phyloP scores from a whole-genome alignment of 1,140 invertebrate genomes.

The Aphaenogaster floridana region DNA sequence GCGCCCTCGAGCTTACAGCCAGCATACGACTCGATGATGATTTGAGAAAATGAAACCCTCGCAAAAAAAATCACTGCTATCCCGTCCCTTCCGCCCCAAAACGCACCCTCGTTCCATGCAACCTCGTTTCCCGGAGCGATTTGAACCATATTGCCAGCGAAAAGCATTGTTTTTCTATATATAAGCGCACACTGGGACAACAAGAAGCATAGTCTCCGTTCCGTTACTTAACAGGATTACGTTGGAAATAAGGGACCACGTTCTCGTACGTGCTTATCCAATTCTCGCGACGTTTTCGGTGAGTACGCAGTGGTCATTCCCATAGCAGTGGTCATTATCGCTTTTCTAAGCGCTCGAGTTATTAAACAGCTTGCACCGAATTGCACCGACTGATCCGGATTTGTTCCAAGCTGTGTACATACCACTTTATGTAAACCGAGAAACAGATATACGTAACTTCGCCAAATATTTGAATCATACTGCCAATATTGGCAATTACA shows the following conservation, averaged over 20 bases:
- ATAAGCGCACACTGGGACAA: not conserved
- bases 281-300: constrained; percentile 17
- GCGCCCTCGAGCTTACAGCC: not conserved
- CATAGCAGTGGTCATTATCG: constrained; percentile 22
- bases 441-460: not conserved
- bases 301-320: not conserved
- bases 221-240: constrained; percentile 43
- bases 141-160: constrained; percentile 14
- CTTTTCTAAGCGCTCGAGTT: not conserved
- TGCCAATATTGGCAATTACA: not conserved
- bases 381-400: constrained; percentile 15
- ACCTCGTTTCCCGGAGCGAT: constrained; percentile 59
- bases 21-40: constrained; percentile 31
- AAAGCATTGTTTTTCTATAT: constrained; percentile 29
- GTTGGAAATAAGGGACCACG: not conserved
- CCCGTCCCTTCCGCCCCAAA: too few species aligned
- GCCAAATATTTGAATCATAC: not conserved
- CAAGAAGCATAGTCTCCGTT: not conserved
- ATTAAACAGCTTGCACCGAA: constrained; percentile 23
- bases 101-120: not conserved
- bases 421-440: not conserved
- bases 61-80: constrained; percentile 43
- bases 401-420: constrained; percentile 14
- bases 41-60: constrained; percentile 69
- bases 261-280: constrained; percentile 22